Evolutionary conservation across 2,888 invertebrate species (phyloP).

Genomic region (Peribatodes rhomboidaria): DNA sequence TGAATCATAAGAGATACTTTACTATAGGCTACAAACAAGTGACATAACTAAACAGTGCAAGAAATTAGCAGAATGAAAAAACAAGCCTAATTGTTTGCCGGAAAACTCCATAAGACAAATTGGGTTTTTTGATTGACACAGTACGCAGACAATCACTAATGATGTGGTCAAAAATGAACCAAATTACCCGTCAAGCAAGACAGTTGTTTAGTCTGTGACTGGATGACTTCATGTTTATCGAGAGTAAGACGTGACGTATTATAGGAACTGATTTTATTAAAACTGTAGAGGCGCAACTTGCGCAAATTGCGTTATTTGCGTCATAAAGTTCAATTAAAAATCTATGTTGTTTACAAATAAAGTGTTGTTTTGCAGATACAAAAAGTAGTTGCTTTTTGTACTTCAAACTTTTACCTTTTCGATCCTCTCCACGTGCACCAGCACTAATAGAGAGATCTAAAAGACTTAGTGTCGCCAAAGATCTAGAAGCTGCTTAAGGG

Average conservation of each 20-base stretch:
- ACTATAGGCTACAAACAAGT: too few species aligned
- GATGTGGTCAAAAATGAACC: slow-evolving; percentile 13
- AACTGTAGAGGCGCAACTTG: background rate
- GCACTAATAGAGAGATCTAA: too few species aligned
- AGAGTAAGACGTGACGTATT: background rate
- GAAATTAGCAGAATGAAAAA: background rate
- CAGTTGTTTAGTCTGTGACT: slow-evolving; percentile 26
- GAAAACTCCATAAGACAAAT: slow-evolving; percentile 5
- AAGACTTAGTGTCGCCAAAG: too few species aligned
- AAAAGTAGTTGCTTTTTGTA: too few species aligned
- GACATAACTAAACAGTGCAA: background rate
- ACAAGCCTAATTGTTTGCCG: slow-evolving; percentile 5
- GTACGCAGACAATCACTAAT: slow-evolving; percentile 15
- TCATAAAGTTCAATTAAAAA: background rate
- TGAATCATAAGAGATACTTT: too few species aligned
- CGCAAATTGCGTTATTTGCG: background rate
- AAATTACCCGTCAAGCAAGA: slow-evolving; percentile 4
- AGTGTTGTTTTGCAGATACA: too few species aligned
- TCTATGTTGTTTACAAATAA: background rate
- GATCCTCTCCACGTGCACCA: too few species aligned
- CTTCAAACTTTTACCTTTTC: too few species aligned
- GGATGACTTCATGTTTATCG: slow-evolving; percentile 14
- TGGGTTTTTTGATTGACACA: slow-evolving; percentile 20
- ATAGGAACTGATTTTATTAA: slow-evolving; percentile 6
- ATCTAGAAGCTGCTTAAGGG: too few species aligned